Evolutionary conservation across 2,888 invertebrate genomes (phyloP).

Genomic region (Endomychus coccineus): DNA sequence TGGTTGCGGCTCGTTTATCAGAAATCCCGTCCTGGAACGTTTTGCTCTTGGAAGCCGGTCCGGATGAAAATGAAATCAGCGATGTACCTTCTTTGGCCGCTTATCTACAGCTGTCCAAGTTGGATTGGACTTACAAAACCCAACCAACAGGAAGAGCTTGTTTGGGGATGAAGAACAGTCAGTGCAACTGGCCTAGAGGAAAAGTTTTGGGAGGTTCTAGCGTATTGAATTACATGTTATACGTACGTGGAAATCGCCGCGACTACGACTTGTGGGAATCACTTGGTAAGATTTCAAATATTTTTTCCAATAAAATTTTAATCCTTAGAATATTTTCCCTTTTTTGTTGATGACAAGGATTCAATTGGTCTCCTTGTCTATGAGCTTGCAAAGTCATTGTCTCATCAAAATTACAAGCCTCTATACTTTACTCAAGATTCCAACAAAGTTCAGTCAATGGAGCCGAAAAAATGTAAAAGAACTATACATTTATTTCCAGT

Average conservation of each 20-base stretch:
- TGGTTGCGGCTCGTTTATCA: slow-evolving; percentile 67
- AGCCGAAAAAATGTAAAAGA: too few relatives aligned
- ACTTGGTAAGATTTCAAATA: slow-evolving; percentile 37
- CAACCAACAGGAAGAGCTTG: slow-evolving; percentile 76
- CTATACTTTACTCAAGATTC: background rate
- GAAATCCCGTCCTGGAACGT: slow-evolving; percentile 72
- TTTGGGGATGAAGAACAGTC: slow-evolving; percentile 70
- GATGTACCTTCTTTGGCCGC: slow-evolving; percentile 83
- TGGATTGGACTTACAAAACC: slow-evolving; percentile 88
- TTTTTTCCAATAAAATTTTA: too few relatives aligned
- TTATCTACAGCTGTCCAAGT: slow-evolving; percentile 74
- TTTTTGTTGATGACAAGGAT: too few relatives aligned
- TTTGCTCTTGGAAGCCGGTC: slow-evolving; percentile 75
- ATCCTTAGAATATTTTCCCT: too few relatives aligned
- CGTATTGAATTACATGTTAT: slow-evolving; percentile 84
- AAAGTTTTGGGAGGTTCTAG: slow-evolving; percentile 86
- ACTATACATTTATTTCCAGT: too few relatives aligned
- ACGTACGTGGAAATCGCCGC: slow-evolving; percentile 69
- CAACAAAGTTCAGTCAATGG: background rate
- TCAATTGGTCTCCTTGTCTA: too few relatives aligned
- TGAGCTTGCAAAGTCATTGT: too few relatives aligned
- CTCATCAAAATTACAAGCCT: too few relatives aligned
- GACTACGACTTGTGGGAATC: slow-evolving; percentile 89
- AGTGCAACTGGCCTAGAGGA: slow-evolving; percentile 84
- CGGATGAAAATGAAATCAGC: slow-evolving; percentile 80